Base-by-base conservation (phyloP, 1,140 invertebrate genomes). In the Drosophila eugracilis region DNA sequence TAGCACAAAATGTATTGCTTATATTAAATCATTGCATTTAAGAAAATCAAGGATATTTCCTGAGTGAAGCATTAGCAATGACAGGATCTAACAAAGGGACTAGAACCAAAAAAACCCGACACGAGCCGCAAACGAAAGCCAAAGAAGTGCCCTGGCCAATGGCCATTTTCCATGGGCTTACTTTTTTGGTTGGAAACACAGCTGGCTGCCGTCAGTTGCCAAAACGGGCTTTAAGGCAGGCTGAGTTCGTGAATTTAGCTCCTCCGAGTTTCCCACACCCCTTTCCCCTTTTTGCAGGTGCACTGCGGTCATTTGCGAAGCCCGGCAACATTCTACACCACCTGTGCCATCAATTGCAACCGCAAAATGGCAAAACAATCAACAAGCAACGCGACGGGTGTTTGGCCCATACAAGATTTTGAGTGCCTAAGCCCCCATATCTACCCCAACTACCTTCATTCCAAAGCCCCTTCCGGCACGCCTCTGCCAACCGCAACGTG, bases 281-380 rank as follows among this genome's bases (percentile, higher is more conserved):
- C 10, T 4, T 15, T 7, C 52, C 26, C 37, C 17, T 10, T 24
- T 15, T 36, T 9, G 12, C 14, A 30, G 9, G 17, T 14, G 28
- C 37, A 41, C 45, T 67, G 60, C 62, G 65, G 63, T 67, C 60
- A 67, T 67, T 53, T 50, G 36, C 17, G 15, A 14, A 26, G 48
- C 57, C 26, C 12, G 19, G 30, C 57, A 48, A 70, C 66, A 54
- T 49, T 30, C 41, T 21, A 44, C 50, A 44, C 45, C 70, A 73
- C 70, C 70, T 73, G 70, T 32, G 60, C 67, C 69, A 63, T 63
- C 53, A 54, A 60, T 84, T 70, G 73, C 63, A 77, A 75, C 81
- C 81, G 59, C 81, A 85, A 85, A 85, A 85, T 85, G 74, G 81
- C 83, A 81, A 85, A 85, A 85, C 81, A 85, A 85, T 85, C 81